Conservation (phyloP, 1,140 invertebrate species). For the Drosophila repletoides region DNA sequence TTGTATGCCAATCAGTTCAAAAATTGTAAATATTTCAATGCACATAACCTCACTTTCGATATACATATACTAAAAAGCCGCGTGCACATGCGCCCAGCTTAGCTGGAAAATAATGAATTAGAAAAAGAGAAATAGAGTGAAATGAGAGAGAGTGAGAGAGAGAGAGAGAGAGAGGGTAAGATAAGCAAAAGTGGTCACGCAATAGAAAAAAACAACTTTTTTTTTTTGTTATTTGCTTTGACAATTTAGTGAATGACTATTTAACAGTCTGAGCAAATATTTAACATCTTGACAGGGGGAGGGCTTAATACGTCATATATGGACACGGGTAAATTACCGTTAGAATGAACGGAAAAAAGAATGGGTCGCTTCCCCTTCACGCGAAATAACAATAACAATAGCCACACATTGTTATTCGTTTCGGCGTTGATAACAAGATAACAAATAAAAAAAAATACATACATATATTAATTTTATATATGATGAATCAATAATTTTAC, state of each 20-base stretch:
- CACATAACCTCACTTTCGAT: constrained; percentile 19
- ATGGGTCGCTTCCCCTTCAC: background rate
- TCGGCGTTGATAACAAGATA: constrained; percentile 56
- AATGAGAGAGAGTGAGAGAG: constrained; percentile 5
- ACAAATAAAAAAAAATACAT: constrained; percentile 43
- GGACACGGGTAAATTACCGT: constrained; percentile 34
- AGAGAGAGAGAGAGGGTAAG: background rate
- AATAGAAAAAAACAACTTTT: constrained; percentile 57
- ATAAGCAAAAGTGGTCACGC: constrained; percentile 43
- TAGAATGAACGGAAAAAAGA: background rate
- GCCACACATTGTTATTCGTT: constrained; percentile 43
- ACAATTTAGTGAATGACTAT: constrained; percentile 66
- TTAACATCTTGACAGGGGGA: constrained; percentile 25
- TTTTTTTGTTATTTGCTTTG: constrained; percentile 52
- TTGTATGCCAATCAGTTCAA: constrained; percentile 15
- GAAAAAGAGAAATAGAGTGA: background rate
- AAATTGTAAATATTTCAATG: constrained; percentile 8
- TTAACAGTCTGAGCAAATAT: constrained; percentile 72
- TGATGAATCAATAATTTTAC: constrained; percentile 55
- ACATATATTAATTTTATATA: constrained; percentile 42
- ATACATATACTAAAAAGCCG: constrained; percentile 14
- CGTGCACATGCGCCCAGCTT: constrained; percentile 32
- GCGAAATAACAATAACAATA: constrained; percentile 35
- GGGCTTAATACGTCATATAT: constrained; percentile 24
- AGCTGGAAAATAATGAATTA: background rate